Percentiles rank a stretch among this genome's conserved stretches.
These are phyloP conservation scores for Meteorus colon DNA, from an alignment of 2,888 invertebrate genomes.

Conservation along the genomic window DNA sequence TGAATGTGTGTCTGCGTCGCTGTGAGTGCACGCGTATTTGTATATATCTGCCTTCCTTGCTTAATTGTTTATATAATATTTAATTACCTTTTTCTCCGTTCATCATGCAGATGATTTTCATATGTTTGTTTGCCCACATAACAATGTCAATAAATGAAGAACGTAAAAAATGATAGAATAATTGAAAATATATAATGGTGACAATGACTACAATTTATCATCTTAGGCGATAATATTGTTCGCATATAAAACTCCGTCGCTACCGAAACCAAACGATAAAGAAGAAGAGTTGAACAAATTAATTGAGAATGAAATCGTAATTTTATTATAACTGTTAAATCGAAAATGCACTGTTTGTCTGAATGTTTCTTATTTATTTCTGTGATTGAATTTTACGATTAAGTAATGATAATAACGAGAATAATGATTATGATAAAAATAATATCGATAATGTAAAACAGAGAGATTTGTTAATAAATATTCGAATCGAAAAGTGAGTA, in stretches of 20 bases:
- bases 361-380: slow-evolving; percentile 54
- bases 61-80: slow-evolving; percentile 20
- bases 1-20: not conserved
- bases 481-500: slow-evolving; percentile 37
- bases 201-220: not conserved
- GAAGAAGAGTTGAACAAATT: slow-evolving; percentile 23
- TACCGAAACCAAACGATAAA: slow-evolving; percentile 22
- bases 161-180: slow-evolving; percentile 1
- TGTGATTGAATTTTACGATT: slow-evolving; percentile 49
- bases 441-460: slow-evolving; percentile 40
- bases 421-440: not conserved
- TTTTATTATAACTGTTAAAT: slow-evolving; percentile 48
- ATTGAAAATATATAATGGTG: not conserved
- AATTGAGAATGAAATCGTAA: slow-evolving; percentile 50
- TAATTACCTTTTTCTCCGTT: not conserved
- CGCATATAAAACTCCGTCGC: slow-evolving; percentile 21
- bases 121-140: not conserved
- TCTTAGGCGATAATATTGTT: not conserved
- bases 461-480: slow-evolving; percentile 49
- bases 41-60: not conserved
- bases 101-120: not conserved
- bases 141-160: slow-evolving; percentile 6
- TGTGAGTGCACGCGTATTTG: not conserved
- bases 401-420: slow-evolving; percentile 19
- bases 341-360: slow-evolving; percentile 48